Evolutionary conservation across 2,888 invertebrate species (phyloP).

Genomic region (Morpho helenor): DNA sequence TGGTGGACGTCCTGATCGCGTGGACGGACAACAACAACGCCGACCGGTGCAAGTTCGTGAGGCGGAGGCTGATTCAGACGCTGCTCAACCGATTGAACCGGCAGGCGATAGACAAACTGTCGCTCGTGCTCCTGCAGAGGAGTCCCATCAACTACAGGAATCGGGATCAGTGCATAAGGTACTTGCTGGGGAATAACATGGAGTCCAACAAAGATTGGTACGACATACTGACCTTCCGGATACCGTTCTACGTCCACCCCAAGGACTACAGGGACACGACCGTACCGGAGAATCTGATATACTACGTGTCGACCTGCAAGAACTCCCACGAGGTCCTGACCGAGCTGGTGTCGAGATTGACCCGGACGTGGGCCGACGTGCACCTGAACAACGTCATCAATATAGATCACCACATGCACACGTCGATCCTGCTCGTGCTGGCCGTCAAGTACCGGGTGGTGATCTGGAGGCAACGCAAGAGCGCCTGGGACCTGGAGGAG

Average conservation of each 20-base stretch:
- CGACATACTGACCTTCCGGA: conserved; percentile 74
- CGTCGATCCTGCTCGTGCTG: conserved; percentile 83
- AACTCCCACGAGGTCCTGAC: conserved; percentile 44
- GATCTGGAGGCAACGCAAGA: conserved; percentile 43
- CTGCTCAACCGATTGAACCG: conserved; percentile 78
- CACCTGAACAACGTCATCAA: conserved; percentile 81
- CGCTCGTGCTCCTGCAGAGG: conserved; percentile 75
- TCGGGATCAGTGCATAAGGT: conserved; percentile 57
- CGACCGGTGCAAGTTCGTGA: conserved; percentile 51
- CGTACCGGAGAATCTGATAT: conserved; percentile 80
- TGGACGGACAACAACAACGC: conserved; percentile 58
- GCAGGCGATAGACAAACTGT: conserved; percentile 78
- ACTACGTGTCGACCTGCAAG: conserved; percentile 75
- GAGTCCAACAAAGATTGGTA: conserved; percentile 81
- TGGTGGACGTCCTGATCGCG: conserved; percentile 76
- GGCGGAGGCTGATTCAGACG: conserved; percentile 65
- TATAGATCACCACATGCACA: conserved; percentile 84
- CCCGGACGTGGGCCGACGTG: conserved; percentile 84
- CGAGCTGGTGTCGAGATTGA: conserved; percentile 74
- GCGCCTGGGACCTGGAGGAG: conserved; percentile 45
- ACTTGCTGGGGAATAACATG: conserved; percentile 73
- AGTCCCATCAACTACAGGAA: conserved; percentile 62
- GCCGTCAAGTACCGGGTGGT: conserved; percentile 70
- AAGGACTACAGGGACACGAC: conserved; percentile 78
- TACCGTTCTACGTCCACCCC: conserved; percentile 63